Base-by-base conservation (phyloP, 2,888 invertebrate genomes). In the Drosophila acutilabella region DNA sequence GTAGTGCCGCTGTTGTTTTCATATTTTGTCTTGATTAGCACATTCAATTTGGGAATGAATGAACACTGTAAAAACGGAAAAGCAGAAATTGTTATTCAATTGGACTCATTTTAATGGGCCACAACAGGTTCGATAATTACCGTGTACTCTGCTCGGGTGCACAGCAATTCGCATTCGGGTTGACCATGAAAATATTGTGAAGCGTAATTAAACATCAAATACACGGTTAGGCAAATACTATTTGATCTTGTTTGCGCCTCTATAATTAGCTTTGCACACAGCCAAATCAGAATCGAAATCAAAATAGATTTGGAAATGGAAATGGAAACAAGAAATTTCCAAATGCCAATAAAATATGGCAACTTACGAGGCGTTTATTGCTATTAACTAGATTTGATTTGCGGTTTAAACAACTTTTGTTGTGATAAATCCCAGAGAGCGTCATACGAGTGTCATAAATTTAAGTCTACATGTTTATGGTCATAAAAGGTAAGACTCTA, bases 1-100 rank as follows among this genome's bases (percentile, higher is more conserved):
- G 95, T 95, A 42, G 94, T 94, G 18, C 98, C 98, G 93, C 95
- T 96, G 91, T 98, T 97, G 91, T 98, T 95, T 93, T 98, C 97
- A 93, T 97, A 98, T 89, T 95, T 95, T 20, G 98, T 98, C 93
- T 96, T 96, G 75, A 98, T 98, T 56, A 95, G 95, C 89, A 98
- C 96, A 87, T 95, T 94, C 89, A 97, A 96, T 90, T 96, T 96
- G 80, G 97, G 97, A 85, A 98, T 94, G 89, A 98, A 97, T 7
- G 98, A 98, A 93, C 98, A 98, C 97, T 97, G 93, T 1, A 66
- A 50, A 6, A 57, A n/a, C 16, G 4, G 20, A 20, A 20, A 20
- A 20, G 3, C 4, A 8, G 0, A 36, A 6, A 16, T 5, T 10
- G 23, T 33, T 18, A 62, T 14, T 4, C 33, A 4, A 48, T 33